phyloP scores from a whole-genome alignment of 1,140 invertebrate species.

The Heliconius melpomene region DNA sequence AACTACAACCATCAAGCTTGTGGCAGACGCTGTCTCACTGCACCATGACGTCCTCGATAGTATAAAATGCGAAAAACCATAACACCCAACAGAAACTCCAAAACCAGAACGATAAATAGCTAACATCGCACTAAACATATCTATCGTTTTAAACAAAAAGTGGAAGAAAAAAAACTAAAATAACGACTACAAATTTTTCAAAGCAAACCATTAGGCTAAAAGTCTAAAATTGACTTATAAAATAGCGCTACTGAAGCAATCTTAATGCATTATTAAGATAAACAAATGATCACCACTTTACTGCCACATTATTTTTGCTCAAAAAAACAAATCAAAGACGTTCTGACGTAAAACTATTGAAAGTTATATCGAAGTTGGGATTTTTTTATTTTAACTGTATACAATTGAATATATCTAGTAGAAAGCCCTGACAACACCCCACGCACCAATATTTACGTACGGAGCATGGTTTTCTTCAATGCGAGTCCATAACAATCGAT shows the following conservation, averaged over 20 bases:
- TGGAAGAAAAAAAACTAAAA: background rate
- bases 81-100: background rate
- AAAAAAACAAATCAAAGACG: background rate
- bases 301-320: background rate
- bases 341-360: background rate
- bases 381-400: too few species aligned
- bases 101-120: background rate
- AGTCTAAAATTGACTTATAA: background rate
- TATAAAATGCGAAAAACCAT: background rate
- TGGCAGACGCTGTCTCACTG: background rate
- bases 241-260: background rate
- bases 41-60: background rate
- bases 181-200: background rate
- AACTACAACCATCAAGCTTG: background rate
- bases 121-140: background rate
- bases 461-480: slow-evolving; percentile 57
- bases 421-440: slow-evolving; percentile 39
- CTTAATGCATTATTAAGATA: slow-evolving; percentile 10
- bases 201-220: background rate
- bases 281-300: slow-evolving; percentile 1
- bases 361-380: background rate
- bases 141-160: background rate
- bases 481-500: slow-evolving; percentile 49
- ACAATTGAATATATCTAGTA: background rate
- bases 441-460: slow-evolving; percentile 53